Evolutionary conservation across 2,113 vertebrate species (phyloP).

Genomic region (Phodopus roborovskii): DNA sequence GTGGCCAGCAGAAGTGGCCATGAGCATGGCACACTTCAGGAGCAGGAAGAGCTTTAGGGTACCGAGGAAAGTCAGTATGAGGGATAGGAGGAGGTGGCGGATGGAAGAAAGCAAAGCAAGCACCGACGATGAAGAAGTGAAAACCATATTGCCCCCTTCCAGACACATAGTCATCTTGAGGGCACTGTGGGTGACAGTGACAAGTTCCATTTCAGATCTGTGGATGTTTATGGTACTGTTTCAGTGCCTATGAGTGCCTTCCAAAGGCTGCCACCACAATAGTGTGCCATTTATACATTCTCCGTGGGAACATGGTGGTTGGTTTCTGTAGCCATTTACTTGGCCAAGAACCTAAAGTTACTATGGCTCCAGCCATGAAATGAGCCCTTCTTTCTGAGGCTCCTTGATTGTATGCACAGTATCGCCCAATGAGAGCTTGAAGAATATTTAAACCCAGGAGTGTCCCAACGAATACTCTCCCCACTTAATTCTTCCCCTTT

Average conservation of each 20-base stretch:
- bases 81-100: rapidly evolving
- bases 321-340: not conserved
- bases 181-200: not conserved
- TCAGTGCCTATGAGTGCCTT: not conserved
- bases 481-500: not conserved
- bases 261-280: not conserved
- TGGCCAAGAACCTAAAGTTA: not conserved
- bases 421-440: not conserved
- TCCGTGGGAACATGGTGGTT: not conserved
- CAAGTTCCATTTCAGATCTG: not conserved
- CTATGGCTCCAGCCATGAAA: not conserved
- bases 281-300: not conserved
- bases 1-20: not conserved
- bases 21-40: not conserved
- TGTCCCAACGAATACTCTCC: not conserved
- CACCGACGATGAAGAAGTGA: not conserved
- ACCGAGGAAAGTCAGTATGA: not conserved
- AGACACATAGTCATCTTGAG: not conserved
- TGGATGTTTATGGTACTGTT: not conserved
- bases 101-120: not conserved
- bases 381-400: not conserved
- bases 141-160: not conserved
- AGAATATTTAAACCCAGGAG: not conserved
- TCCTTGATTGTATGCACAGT: not conserved
- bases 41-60: not conserved